Evolutionary conservation across 2,113 vertebrate species (phyloP).

Genomic region (Todiramphus saurophagus): DNA sequence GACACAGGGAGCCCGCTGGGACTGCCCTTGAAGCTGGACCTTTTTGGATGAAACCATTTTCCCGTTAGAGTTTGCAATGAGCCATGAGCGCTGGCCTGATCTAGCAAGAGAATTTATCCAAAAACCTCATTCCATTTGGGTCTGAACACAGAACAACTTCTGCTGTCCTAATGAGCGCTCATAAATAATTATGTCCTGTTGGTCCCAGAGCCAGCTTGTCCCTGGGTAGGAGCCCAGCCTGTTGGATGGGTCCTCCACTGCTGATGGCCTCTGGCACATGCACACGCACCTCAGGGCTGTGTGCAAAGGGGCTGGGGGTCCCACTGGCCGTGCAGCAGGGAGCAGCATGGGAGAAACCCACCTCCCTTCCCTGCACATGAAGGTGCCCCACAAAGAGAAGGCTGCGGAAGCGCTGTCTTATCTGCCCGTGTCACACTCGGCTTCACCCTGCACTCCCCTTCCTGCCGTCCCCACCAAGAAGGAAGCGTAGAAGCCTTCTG

Average conservation of each 20-base stretch:
- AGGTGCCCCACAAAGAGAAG: fast-evolving
- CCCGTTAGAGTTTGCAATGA: background rate
- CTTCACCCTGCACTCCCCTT: background rate
- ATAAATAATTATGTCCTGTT: background rate
- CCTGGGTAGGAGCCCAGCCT: background rate
- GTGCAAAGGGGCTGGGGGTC: background rate
- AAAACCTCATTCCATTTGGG: background rate
- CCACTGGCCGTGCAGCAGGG: fast-evolving
- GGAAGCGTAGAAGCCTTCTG: background rate
- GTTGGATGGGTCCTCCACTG: background rate
- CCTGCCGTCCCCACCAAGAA: constrained; percentile 1
- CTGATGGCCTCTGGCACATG: fast-evolving
- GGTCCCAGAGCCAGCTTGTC: background rate
- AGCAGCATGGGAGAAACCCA: background rate
- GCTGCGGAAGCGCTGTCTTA: background rate
- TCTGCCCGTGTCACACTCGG: background rate
- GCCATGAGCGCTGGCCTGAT: background rate
- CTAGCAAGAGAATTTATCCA: background rate
- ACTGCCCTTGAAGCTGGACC: background rate
- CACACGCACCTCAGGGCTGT: fast-evolving
- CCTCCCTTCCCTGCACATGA: fast-evolving
- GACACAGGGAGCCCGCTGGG: background rate
- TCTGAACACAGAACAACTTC: background rate
- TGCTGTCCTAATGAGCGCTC: background rate
- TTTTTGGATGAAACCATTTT: background rate